These are phyloP conservation scores for Champsocephalus esox DNA, from an alignment of 2,797 vertebrate genomes.

Conservation along the genomic window DNA sequence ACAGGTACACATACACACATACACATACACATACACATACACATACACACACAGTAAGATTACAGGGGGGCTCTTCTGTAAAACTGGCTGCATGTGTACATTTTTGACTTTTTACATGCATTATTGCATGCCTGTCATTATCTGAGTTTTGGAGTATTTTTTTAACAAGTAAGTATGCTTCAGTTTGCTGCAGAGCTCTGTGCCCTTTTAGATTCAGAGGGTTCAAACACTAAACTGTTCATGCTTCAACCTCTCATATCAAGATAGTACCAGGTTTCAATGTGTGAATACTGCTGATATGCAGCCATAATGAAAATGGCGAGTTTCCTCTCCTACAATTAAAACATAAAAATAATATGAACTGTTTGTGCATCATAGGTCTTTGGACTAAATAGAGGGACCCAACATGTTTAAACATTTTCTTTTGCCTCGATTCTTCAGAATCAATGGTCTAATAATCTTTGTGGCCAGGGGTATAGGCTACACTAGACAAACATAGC, in stretches of 20 bases:
- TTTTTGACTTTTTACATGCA: not conserved
- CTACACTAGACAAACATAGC: too few species aligned
- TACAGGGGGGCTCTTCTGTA: constrained; percentile 10
- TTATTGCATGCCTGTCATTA: not conserved
- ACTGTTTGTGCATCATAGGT: too few species aligned
- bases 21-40: constrained; percentile 15
- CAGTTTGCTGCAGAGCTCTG: not conserved
- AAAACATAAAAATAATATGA: too few species aligned
- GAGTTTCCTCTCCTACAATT: too few species aligned
- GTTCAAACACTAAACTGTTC: not conserved
- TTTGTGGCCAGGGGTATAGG: too few species aligned
- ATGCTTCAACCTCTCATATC: not conserved
- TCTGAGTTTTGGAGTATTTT: not conserved
- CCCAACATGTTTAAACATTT: too few species aligned
- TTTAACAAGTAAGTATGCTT: not conserved
- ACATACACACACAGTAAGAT: constrained; percentile 24
- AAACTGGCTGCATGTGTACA: constrained; percentile 9
- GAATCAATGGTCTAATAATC: too few species aligned
- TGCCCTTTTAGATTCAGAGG: not conserved
- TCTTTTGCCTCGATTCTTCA: too few species aligned
- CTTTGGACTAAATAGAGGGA: too few species aligned
- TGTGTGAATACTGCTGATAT: not conserved
- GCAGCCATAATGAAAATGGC: not conserved
- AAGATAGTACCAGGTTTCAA: not conserved
- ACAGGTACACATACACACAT: not conserved